These are phyloP conservation scores for Pegoplata infirma DNA, from an alignment of 2,888 invertebrate genomes.

Conservation along the genomic window DNA sequence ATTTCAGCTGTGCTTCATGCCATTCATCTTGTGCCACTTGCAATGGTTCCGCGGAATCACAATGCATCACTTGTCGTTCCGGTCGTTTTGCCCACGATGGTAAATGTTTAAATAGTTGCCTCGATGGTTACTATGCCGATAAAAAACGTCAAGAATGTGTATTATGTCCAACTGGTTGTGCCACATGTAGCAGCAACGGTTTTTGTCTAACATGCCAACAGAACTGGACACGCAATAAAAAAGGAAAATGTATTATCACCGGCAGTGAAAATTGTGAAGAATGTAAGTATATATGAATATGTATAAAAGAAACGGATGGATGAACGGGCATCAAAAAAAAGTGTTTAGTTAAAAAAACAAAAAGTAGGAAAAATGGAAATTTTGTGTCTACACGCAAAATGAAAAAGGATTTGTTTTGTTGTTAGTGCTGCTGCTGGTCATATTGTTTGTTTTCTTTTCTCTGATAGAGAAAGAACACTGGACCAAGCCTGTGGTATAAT, in stretches of 20 bases:
- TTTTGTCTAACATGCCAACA: slow-evolving; percentile 86
- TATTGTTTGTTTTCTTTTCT: background rate
- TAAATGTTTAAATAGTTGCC: slow-evolving; percentile 85
- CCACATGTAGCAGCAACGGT: slow-evolving; percentile 84
- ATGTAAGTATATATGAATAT: slow-evolving; percentile 78
- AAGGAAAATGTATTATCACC: slow-evolving; percentile 85
- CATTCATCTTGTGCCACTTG: slow-evolving; percentile 90
- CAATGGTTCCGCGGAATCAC: slow-evolving; percentile 86
- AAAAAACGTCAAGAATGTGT: slow-evolving; percentile 89
- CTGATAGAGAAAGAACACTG: background rate
- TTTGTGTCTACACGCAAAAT: background rate
- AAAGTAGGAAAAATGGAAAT: no score
- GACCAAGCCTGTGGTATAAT: background rate
- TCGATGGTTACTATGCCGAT: slow-evolving; percentile 86
- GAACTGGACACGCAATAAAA: slow-evolving; percentile 87
- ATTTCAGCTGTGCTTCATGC: slow-evolving; percentile 85
- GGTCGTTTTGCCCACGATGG: slow-evolving; percentile 86
- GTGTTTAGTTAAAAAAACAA: no score
- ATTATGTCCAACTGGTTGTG: slow-evolving; percentile 87
- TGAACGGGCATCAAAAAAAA: no score
- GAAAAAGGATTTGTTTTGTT: background rate
- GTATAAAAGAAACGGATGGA: background rate
- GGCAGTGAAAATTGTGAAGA: slow-evolving; percentile 85
- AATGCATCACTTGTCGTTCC: slow-evolving; percentile 89
- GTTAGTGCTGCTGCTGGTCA: no score